phyloP scores from a whole-genome alignment of 2,113 vertebrate species.

The Redunca redunca region DNA sequence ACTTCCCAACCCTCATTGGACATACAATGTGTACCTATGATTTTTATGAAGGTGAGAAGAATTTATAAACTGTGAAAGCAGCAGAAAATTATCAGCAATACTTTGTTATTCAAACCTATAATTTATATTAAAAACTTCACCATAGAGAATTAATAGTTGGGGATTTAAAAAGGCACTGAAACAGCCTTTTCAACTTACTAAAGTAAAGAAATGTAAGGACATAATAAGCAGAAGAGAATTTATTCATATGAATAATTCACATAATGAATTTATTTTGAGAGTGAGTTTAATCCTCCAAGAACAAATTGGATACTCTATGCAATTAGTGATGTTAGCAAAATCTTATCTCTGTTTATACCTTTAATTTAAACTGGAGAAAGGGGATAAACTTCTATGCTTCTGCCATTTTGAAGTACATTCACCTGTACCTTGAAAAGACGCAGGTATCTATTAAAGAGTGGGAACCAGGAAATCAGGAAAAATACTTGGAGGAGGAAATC shows the following conservation, averaged over 20 bases:
- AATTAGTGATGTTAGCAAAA: neutral
- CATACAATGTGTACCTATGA: slow-evolving; percentile 91
- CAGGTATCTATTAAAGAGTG: neutral
- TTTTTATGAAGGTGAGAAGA: slow-evolving; percentile 89
- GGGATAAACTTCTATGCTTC: neutral
- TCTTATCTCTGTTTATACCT: slow-evolving; percentile 26
- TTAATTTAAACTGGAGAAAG: slow-evolving; percentile 13
- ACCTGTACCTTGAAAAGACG: neutral
- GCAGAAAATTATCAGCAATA: slow-evolving; percentile 56
- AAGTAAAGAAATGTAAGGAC: neutral
- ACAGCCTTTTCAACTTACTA: slow-evolving; percentile 31
- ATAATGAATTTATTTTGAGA: slow-evolving; percentile 27
- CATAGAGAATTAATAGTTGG: slow-evolving; percentile 63
- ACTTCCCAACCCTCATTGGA: slow-evolving; percentile 81
- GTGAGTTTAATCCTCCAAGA: neutral
- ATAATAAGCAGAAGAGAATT: neutral
- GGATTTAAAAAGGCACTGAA: slow-evolving; percentile 41
- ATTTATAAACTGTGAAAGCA: slow-evolving; percentile 65
- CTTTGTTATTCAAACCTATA: slow-evolving; percentile 55
- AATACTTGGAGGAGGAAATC: neutral
- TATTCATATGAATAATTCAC: neutral
- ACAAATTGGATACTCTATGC: slow-evolving; percentile 30
- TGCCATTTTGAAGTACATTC: neutral
- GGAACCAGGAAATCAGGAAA: neutral
- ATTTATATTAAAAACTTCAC: slow-evolving; percentile 71